phyloP scores from a whole-genome alignment of 2,797 vertebrate genomes.

The Sebastes oblongus region DNA sequence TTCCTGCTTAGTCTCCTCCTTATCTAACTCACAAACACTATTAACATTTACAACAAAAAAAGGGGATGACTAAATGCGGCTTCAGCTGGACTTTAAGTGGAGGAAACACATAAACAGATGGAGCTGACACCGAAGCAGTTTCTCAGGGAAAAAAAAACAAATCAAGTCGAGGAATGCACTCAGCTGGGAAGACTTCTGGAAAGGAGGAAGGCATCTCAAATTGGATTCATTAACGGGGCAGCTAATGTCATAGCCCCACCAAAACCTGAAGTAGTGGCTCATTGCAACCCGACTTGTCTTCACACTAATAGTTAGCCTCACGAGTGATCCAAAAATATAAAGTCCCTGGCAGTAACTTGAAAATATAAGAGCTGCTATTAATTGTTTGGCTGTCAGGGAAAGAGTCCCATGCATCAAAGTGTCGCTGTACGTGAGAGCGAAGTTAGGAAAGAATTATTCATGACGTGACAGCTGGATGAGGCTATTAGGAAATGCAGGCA shows the following conservation, averaged over 20 bases:
- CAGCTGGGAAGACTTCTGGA: neutral
- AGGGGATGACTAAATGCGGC: neutral
- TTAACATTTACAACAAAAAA: neutral
- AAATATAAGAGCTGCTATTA: slow-evolving; percentile 1
- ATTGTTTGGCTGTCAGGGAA: slow-evolving; percentile 28
- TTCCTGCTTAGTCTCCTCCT: neutral
- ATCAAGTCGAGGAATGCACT: neutral
- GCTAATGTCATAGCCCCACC: neutral
- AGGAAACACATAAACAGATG: neutral
- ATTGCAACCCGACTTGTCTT: neutral
- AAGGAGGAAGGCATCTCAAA: neutral
- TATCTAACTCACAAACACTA: neutral
- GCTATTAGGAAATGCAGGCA: neutral
- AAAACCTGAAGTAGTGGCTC: neutral
- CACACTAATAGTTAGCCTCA: neutral
- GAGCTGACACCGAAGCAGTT: neutral
- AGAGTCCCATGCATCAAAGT: slow-evolving; percentile 14
- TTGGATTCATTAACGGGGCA: slow-evolving; percentile 24
- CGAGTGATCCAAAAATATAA: neutral
- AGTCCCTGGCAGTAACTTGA: slow-evolving; percentile 1
- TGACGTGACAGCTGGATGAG: slow-evolving; percentile 16
- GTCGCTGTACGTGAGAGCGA: neutral
- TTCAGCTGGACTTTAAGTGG: neutral
- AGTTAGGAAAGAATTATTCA: slow-evolving; percentile 25
- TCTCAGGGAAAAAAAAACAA: neutral